Conservation (phyloP, 2,888 invertebrate genomes). For the Epinotia ramella region DNA sequence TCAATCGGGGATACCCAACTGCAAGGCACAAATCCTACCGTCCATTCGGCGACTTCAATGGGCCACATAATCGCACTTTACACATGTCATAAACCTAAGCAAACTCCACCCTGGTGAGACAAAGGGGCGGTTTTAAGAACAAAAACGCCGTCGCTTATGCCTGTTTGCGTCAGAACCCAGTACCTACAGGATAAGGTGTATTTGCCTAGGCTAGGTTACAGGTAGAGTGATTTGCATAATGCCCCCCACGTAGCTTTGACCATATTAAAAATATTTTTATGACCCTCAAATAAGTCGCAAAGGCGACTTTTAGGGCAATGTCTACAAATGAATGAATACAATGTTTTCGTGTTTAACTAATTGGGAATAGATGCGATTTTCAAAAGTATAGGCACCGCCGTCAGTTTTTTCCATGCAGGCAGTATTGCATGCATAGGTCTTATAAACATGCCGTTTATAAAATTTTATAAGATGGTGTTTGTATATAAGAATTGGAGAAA, state of each 20-base stretch:
- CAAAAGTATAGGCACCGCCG: neutral
- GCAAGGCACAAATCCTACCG: conserved; percentile 20
- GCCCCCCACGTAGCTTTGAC: conserved; percentile 77
- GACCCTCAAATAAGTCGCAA: conserved; percentile 48
- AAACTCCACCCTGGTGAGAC: conserved; percentile 61
- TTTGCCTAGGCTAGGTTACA: conserved; percentile 77
- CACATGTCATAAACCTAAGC: conserved; percentile 82
- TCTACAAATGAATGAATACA: conserved; percentile 25
- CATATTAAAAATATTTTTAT: conserved; percentile 58
- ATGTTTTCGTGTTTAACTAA: neutral
- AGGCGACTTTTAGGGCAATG: conserved; percentile 30
- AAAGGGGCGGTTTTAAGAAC: conserved; percentile 34
- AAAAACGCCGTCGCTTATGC: conserved; percentile 9
- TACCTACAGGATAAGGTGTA: conserved; percentile 68
- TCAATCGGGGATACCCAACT: conserved; percentile 9
- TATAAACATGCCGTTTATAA: too few relatives aligned
- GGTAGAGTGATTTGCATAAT: conserved; percentile 83
- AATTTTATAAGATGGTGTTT: too few relatives aligned
- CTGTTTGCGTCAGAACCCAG: neutral
- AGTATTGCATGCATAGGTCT: too few relatives aligned
- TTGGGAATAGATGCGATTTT: neutral
- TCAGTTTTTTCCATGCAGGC: neutral
- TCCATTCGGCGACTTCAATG: conserved; percentile 71
- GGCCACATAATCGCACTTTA: conserved; percentile 77
- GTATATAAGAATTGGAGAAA: too few relatives aligned